Conservation (phyloP, 2,888 invertebrate genomes). For the Monopis laevigella region DNA sequence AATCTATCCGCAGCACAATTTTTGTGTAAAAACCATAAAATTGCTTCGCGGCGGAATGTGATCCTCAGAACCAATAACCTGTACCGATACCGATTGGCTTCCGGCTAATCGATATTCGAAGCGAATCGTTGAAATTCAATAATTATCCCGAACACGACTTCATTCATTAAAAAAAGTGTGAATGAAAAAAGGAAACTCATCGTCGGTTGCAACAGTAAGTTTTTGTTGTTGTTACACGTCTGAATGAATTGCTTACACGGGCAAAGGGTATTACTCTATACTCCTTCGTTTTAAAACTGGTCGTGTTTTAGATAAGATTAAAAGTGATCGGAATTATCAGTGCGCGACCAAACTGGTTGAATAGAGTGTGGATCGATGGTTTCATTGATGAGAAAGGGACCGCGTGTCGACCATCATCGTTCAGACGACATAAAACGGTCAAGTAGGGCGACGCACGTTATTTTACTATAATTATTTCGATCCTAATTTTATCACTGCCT, state of each 20-base stretch:
- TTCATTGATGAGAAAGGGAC: conserved; percentile 46
- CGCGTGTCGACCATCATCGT: no score
- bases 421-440: no score
- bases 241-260: not conserved
- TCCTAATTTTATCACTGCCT: no score
- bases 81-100: conserved; percentile 54
- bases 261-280: not conserved
- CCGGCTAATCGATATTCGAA: conserved; percentile 66
- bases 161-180: conserved; percentile 66
- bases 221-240: conserved; percentile 34
- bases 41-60: conserved; percentile 56
- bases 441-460: no score
- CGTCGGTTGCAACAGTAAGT: conserved; percentile 32
- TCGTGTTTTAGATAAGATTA: conserved; percentile 58
- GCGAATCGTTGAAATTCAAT: conserved; percentile 66
- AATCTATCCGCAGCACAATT: conserved; percentile 4
- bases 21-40: conserved; percentile 56
- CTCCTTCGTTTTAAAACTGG: conserved; percentile 3
- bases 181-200: conserved; percentile 58
- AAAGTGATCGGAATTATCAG: conserved; percentile 55
- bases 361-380: conserved; percentile 40
- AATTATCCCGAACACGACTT: conserved; percentile 67
- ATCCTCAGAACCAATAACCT: conserved; percentile 54
- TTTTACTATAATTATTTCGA: no score
- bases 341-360: conserved; percentile 62